Evolutionary conservation across 35 echinoderm and acorn worm genomes (phyloP), one percentile per base, ranked within the genome.

Genomic region (Hemicentrotus pulcherrimus): DNA sequence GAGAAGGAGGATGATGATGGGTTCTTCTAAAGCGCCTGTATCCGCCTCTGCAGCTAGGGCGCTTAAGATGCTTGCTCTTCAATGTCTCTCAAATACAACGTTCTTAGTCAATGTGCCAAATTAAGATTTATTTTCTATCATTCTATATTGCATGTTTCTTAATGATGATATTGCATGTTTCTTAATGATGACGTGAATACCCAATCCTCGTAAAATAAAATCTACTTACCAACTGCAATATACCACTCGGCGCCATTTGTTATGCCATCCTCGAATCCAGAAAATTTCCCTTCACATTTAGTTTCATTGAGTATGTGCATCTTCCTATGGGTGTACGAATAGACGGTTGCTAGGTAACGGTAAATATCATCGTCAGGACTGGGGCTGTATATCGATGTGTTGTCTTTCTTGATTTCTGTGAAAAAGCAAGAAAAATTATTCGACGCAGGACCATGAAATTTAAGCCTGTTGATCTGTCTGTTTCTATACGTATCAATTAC

Each of bases 191-290:
- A 55, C 4, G 8, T 8, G 50, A 5, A 55, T 55, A 55, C 4
- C 50, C 14, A 1, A 89, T 10, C 28, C 32, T 41, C 8, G 32
- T 35, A 46, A 89, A 46, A 22, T 11, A 24, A 86, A 48, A 93
- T 88, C 7, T 71, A 94, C 95, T 22, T 95, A 98, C 97, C 97
- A 86, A 61, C 88, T 13, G 97, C 92, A 31, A 96, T 60, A 52
- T 97, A 98, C 97, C 97, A 98, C n/a, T 98, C 97, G 5, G 97
- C 97, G 11, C 97, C 97, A 59, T 98, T 98, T 18, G 97, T 95
- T 32, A 98, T 95, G 14, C 97, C 97, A 70, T 98, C 97, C 90
- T 95, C 95, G 91, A 98, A 98, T 18, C 96, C 96, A 3, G 61
- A 16, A 10, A 41, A 52, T 32, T 45, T 60, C 16, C 93, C 86